Percentiles rank a stretch among this genome's conserved stretches.
Conservation (phyloP, 2,113 vertebrate genomes). For the Ceyx melanurus region DNA sequence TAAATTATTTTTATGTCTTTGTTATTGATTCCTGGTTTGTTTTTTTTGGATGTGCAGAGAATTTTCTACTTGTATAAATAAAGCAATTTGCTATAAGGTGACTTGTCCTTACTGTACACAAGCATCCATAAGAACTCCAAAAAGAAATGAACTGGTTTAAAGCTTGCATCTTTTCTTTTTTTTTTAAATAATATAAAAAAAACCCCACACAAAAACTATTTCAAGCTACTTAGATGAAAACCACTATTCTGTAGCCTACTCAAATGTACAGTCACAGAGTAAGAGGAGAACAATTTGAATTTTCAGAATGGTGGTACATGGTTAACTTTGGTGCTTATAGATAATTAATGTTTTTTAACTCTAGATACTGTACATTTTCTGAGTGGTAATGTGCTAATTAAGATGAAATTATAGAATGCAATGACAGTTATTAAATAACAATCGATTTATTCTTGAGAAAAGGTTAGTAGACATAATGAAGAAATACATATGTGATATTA, state of each 20-base stretch:
- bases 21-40: not conserved
- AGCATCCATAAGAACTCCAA: not conserved
- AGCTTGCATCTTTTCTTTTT: no score
- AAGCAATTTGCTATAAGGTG: not conserved
- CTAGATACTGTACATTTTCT: not conserved
- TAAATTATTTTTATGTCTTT: not conserved
- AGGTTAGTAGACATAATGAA: not conserved
- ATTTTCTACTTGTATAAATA: not conserved
- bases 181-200: not conserved
- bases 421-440: not conserved
- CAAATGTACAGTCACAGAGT: not conserved
- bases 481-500: not conserved
- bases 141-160: no score
- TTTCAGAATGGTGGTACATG: not conserved
- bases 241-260: not conserved
- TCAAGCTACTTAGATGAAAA: not conserved
- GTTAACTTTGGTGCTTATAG: not conserved
- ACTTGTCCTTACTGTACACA: not conserved
- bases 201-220: fast-evolving
- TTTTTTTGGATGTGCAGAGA: not conserved
- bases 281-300: not conserved
- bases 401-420: not conserved
- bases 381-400: not conserved
- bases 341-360: not conserved
- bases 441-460: not conserved